phyloP scores from a whole-genome alignment of 2,888 invertebrate genomes.

The Sinotaia quadrata region DNA sequence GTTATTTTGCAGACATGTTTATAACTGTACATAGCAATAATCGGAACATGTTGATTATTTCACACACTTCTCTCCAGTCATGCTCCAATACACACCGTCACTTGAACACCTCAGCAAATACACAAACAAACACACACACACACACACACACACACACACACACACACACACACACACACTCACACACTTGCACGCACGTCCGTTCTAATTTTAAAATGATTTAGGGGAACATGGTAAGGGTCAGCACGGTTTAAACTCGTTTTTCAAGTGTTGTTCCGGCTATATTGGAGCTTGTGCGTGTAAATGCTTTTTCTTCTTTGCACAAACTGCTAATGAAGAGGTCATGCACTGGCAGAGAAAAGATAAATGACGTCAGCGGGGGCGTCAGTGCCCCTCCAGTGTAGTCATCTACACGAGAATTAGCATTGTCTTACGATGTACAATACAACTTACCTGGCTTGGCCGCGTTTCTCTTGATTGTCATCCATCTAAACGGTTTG shows the following conservation, averaged over 20 bases:
- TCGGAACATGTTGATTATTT: too few relatives aligned
- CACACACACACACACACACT: background rate
- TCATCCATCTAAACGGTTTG: conserved; percentile 96
- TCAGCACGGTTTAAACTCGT: too few relatives aligned
- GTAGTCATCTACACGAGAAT: background rate
- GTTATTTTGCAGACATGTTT: too few relatives aligned
- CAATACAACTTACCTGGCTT: conserved; percentile 81
- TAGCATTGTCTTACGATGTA: background rate
- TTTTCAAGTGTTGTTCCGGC: too few relatives aligned
- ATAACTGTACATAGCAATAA: too few relatives aligned
- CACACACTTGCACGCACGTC: conserved; percentile 10
- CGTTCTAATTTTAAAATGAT: background rate
- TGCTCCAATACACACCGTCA: too few relatives aligned
- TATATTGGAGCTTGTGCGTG: too few relatives aligned
- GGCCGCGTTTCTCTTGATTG: conserved; percentile 95
- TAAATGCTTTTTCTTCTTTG: too few relatives aligned
- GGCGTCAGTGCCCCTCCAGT: background rate
- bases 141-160: background rate
- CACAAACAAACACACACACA: background rate
- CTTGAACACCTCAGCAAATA: background rate
- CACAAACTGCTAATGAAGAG: too few relatives aligned
- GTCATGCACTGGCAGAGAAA: conserved; percentile 15
- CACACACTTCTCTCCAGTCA: too few relatives aligned
- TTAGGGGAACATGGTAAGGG: background rate
- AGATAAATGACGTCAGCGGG: background rate